Base-by-base conservation (phyloP, 2,888 invertebrate species). In the Luffia ferchaultella region DNA sequence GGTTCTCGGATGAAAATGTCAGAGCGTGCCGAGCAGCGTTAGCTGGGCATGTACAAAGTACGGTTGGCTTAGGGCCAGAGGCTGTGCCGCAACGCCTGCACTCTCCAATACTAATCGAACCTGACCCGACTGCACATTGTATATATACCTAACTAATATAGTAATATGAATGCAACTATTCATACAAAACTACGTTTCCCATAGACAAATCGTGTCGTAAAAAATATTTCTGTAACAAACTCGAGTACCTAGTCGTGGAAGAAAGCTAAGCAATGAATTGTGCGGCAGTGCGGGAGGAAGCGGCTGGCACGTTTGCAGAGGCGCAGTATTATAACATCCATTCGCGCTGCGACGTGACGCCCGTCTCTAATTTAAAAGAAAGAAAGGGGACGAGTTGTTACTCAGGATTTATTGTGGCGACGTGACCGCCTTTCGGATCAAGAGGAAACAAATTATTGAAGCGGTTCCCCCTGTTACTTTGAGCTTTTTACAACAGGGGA, bases 331-430 rank as follows among this genome's bases (percentile, higher is more conserved):
- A 42, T 16, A 42, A 42, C 43, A 42, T 42, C 43, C 43, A 42
- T 42, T 42, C 43, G 16, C 16, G 43, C 43, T 16, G 43, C 43
- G 43, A 42, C 43, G 43, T 42, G 43, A 42, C 43, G 43, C 16
- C 16, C 43, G 43, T 7, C 30, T 30, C 30, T 30, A 30, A 30
- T 30, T 30, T 30, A 30, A 30, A 30, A 30, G 30, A 30, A 30
- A 30, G 30, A 30, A 30, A 30, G 30, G 30, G 30, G 30, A 30
- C 30, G 30, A 30, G 30, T 30, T 30, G 30, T 30, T 30, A 30
- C 30, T 12, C 5, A 30, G 30, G 30, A 30, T 30, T 30, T 30
- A 30, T 30, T 12, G 30, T 12, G 30, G 30, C 30, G 3, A 30
- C 30, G 30, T 30, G 30, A 30, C 30, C 30, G 30, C 30, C 30